Conservation (phyloP, 2,797 vertebrate genomes). For the Trachurus trachurus region DNA sequence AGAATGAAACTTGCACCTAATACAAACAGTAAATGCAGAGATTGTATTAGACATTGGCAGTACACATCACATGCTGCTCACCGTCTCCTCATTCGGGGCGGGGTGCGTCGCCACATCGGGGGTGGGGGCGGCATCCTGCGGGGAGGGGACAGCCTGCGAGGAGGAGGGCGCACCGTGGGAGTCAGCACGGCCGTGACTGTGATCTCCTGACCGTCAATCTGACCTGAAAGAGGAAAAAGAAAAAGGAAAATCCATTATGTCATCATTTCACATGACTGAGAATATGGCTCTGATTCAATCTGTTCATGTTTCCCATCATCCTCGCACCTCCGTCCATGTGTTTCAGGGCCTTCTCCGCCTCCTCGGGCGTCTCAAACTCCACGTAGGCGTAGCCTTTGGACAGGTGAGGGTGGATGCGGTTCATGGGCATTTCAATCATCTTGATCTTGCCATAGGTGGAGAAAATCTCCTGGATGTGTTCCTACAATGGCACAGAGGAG, state of each 20-base stretch:
- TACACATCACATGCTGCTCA: constrained; percentile 56
- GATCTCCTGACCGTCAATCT: constrained; percentile 96
- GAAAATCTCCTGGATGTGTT: constrained; percentile 97
- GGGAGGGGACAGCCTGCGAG: constrained; percentile 90
- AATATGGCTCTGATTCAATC: background rate
- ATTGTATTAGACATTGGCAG: background rate
- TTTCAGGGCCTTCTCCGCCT: constrained; percentile 94
- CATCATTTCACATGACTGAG: background rate
- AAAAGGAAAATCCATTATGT: background rate
- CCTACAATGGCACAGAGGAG: constrained; percentile 76
- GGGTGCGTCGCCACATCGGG: constrained; percentile 94
- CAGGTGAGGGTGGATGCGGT: constrained; percentile 92
- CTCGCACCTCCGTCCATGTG: constrained; percentile 94
- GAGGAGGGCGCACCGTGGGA: constrained; percentile 86
- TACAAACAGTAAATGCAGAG: background rate
- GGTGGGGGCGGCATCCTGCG: constrained; percentile 93
- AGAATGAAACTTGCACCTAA: background rate
- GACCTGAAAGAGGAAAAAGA: constrained; percentile 84
- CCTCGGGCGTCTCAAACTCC: constrained; percentile 92
- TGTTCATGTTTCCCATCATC: background rate
- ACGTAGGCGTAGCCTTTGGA: constrained; percentile 95
- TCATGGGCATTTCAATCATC: constrained; percentile 95
- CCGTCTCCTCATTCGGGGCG: constrained; percentile 94
- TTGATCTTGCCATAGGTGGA: constrained; percentile 96
- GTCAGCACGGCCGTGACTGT: constrained; percentile 92